phyloP scores from a whole-genome alignment of 2,797 vertebrate species.

The Gouania willdenowi region DNA sequence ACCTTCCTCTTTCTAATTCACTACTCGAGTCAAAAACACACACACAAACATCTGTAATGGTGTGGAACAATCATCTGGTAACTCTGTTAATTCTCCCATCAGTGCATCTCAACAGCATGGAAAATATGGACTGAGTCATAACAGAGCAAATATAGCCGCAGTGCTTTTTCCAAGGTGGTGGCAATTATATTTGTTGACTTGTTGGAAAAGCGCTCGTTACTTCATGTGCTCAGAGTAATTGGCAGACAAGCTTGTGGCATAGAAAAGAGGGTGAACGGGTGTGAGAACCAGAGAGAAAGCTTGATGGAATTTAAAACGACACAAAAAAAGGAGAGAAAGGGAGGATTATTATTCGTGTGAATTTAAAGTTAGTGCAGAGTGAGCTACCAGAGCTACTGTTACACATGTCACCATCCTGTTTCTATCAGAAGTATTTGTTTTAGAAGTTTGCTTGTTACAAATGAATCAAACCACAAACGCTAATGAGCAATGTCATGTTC shows the following conservation, averaged over 20 bases:
- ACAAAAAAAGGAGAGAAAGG: not conserved
- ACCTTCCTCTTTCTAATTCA: slow-evolving; percentile 2
- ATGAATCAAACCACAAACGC: too few relatives aligned
- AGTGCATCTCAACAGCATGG: slow-evolving; percentile 16
- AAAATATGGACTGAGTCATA: slow-evolving; percentile 35
- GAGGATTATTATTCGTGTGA: too few relatives aligned
- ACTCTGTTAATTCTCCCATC: slow-evolving; percentile 15
- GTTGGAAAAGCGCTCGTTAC: slow-evolving; percentile 34
- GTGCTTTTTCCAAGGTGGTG: slow-evolving; percentile 36
- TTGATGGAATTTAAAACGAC: too few relatives aligned
- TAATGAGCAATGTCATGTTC: too few relatives aligned
- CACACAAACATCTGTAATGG: slow-evolving; percentile 23
- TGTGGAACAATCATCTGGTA: slow-evolving; percentile 4
- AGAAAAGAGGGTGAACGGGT: not conserved
- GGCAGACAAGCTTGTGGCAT: slow-evolving; percentile 39
- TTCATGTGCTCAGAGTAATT: slow-evolving; percentile 45
- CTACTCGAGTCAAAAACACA: slow-evolving; percentile 14
- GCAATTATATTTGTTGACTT: slow-evolving; percentile 65
- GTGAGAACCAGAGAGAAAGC: not conserved
- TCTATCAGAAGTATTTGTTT: too few relatives aligned
- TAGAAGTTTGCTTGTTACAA: too few relatives aligned
- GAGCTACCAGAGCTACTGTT: too few relatives aligned
- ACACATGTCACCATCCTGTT: too few relatives aligned
- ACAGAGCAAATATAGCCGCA: slow-evolving; percentile 34
- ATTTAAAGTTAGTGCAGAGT: too few relatives aligned